These are phyloP conservation scores for Ageneiosus marmoratus DNA, from an alignment of 2,113 vertebrate species.

Conservation along the genomic window DNA sequence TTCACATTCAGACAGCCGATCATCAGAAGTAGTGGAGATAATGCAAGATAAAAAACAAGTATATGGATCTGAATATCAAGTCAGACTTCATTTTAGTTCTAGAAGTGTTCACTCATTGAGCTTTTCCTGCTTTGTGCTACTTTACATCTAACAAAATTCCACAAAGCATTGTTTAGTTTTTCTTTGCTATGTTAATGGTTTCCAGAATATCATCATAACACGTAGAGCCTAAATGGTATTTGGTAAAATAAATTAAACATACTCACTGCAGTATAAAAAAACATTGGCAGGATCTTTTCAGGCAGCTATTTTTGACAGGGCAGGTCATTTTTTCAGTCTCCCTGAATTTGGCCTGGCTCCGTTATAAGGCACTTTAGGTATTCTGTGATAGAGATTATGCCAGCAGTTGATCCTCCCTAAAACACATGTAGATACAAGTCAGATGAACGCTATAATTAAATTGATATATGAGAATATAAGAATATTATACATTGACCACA, in stretches of 20 bases:
- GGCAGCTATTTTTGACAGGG: conserved; percentile 31
- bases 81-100: not conserved
- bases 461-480: not conserved
- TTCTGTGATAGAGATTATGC: not conserved
- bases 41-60: not conserved
- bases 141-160: not conserved
- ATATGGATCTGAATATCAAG: not conserved
- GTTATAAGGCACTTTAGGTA: not conserved
- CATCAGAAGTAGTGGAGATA: not conserved
- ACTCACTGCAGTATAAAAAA: conserved; percentile 33
- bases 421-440: conserved; percentile 15
- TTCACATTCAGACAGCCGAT: not conserved
- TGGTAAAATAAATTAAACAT: conserved; percentile 7
- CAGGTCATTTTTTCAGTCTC: conserved; percentile 31
- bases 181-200: conserved; percentile 3
- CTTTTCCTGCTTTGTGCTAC: not conserved
- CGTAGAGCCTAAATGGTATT: not conserved
- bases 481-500: too few relatives aligned
- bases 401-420: not conserved
- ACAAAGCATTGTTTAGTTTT: conserved; percentile 17
- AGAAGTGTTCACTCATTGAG: not conserved
- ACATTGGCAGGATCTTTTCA: conserved; percentile 11
- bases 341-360: conserved; percentile 18
- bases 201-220: not conserved
- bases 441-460: conserved; percentile 6